Percentiles rank a stretch among this genome's conserved stretches.
These are phyloP conservation scores for Protobothrops mucrosquamatus DNA, from an alignment of 2,113 vertebrate species.

Conservation along the genomic window DNA sequence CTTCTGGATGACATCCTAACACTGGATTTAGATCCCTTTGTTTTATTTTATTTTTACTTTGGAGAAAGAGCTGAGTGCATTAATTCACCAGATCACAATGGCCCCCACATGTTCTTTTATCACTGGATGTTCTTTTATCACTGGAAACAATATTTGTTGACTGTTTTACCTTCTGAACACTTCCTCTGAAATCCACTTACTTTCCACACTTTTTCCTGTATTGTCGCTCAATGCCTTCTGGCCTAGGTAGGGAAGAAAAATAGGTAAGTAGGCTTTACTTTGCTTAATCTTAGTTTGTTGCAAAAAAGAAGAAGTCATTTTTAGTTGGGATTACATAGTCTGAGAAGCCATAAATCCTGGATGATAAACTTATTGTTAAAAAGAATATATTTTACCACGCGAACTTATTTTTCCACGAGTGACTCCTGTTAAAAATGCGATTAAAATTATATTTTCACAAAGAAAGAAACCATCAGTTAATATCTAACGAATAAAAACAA, in stretches of 20 bases:
- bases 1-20: not conserved
- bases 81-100: not conserved
- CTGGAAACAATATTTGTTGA: not conserved
- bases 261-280: not conserved
- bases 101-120: no score
- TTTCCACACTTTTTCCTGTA: slow-evolving; percentile 95
- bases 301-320: not conserved
- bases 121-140: not conserved
- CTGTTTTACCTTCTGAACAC: not conserved
- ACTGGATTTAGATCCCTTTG: not conserved
- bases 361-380: not conserved
- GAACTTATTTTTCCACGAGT: not conserved
- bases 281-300: not conserved
- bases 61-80: not conserved
- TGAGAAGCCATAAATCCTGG: not conserved
- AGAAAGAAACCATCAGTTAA: not conserved
- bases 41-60: not conserved
- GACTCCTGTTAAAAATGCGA: not conserved
- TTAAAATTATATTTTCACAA: not conserved
- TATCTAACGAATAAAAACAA: not conserved
- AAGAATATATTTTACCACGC: not conserved
- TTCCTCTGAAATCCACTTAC: slow-evolving; percentile 65
- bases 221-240: slow-evolving; percentile 92
- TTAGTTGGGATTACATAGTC: not conserved
- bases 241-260: slow-evolving; percentile 60